Evolutionary conservation across 92 coral and sea anemone genomes (phyloP), one percentile per base, ranked within the genome.

Genomic region (Muricea muricata): DNA sequence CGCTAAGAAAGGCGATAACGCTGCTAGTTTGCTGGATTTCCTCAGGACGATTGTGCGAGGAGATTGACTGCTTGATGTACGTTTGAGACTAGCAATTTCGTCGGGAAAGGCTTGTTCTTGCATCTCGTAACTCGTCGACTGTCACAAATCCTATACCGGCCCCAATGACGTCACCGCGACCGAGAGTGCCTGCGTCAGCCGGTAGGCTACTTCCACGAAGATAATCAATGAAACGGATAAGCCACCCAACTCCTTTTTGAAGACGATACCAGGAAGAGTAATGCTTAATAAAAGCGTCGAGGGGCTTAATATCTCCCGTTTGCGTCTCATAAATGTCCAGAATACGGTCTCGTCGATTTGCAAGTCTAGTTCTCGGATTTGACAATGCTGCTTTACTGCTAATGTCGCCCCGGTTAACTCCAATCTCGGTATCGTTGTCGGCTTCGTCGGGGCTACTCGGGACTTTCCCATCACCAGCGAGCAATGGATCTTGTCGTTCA

Each of bases 361-460:
- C 28, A 24, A 11, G 4, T 75, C 71, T 0, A 78, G 3, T 26
- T 78, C 15, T 0, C 34, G 13, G 14, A 35, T 39, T 30, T 57
- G 65, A 20, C 81, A 0, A 9, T 29, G 24, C 31, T 32, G 40
- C n/a, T 32, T 78, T 1, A 55, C 70, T 0, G 69, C 40, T 3
- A 78, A 42, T 2, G 33, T 30, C 2, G 55, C 85, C 1, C 75
- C 85, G 3, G 75, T 2, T 13, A 80, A 55, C 50, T 80, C 85
- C 17, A 80, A 58, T 1, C 75, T 54, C 21, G 85, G 85, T 5
- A 41, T 82, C 21, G 75, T 21, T 15, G 56, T 28, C 21, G 29
- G 29, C 30, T 80, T 80, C 1, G 45, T n/a, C n/a, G n/a, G n/a
- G n/a, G n/a, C n/a, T n/a, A n/a, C n/a, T 21, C 8, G 75, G 55